A percentile compares a stretch with the other conserved stretches of the same genome.
phyloP scores from a whole-genome alignment of 2,888 invertebrate genomes.

The Latheticus oryzae region DNA sequence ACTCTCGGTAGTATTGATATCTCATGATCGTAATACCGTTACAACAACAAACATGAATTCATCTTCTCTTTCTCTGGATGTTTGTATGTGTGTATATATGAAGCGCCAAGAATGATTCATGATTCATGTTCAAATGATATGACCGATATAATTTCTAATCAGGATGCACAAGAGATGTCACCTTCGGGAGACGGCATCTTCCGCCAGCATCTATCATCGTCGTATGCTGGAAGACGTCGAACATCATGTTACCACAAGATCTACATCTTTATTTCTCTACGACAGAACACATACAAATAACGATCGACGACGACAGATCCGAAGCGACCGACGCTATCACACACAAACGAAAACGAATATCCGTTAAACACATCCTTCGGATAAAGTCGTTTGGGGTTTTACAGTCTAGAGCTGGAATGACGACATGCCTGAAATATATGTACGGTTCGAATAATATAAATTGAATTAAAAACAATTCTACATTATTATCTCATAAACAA shows the following conservation, averaged over 20 bases:
- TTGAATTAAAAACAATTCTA: too few species aligned
- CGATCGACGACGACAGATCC: conserved; percentile 30
- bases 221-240: conserved; percentile 2
- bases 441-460: too few species aligned
- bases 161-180: conserved; percentile 47
- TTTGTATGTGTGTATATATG: conserved; percentile 34
- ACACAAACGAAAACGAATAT: conserved; percentile 7
- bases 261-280: conserved; percentile 37
- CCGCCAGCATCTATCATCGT: conserved; percentile 30
- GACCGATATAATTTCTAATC: conserved; percentile 51
- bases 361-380: conserved; percentile 1
- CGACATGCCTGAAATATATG: too few species aligned
- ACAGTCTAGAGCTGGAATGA: too few species aligned
- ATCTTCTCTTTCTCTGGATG: conserved; percentile 46
- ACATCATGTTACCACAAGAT: conserved; percentile 25
- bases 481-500: too few species aligned
- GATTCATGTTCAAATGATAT: conserved; percentile 51
- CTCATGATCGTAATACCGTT: conserved; percentile 58
- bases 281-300: conserved; percentile 29
- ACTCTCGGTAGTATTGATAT: conserved; percentile 55
- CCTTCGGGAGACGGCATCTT: conserved; percentile 21
- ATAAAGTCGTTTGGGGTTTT: background rate
- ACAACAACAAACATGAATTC: conserved; percentile 54
- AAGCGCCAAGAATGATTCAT: conserved; percentile 47
- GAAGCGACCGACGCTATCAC: conserved; percentile 6